A percentile compares a stretch with the other conserved stretches of the same genome.
Evolutionary conservation across 2,888 invertebrate genomes (phyloP).

Genomic region (Eupithecia abbreviata): DNA sequence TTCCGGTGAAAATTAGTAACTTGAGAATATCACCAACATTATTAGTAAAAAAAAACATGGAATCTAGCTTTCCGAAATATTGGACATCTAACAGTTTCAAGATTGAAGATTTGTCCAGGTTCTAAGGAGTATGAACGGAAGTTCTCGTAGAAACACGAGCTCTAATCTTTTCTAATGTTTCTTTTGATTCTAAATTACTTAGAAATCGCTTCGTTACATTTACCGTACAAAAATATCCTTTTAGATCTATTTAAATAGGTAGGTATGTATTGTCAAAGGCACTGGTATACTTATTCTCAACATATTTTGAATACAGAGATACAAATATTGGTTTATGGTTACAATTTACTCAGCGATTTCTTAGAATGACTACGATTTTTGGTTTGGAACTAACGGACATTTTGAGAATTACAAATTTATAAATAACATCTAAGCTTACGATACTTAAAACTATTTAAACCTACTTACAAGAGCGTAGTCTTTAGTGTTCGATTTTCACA

Average conservation of each 20-base stretch:
- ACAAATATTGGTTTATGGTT: conserved; percentile 44
- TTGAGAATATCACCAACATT: conserved; percentile 2
- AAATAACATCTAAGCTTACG: conserved; percentile 80
- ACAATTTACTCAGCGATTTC: conserved; percentile 65
- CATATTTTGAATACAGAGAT: conserved; percentile 59
- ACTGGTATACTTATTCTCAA: conserved; percentile 74
- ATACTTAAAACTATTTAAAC: conserved; percentile 73
- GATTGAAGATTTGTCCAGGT: conserved; percentile 46
- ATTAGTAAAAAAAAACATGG: conserved; percentile 17
- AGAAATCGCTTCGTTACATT: conserved; percentile 65
- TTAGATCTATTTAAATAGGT: conserved; percentile 74
- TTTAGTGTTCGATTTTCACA: conserved; percentile 80
- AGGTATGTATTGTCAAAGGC: conserved; percentile 83
- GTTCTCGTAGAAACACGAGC: conserved; percentile 12
- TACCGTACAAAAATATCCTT: conserved; percentile 81
- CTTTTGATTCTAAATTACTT: conserved; percentile 43
- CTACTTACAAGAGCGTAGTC: conserved; percentile 78
- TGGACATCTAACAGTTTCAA: conserved; percentile 67
- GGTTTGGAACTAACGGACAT: conserved; percentile 73
- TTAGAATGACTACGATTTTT: conserved; percentile 70
- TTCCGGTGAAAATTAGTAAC: conserved; percentile 10
- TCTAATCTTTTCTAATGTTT: conserved; percentile 29
- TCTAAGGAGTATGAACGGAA: conserved; percentile 9
- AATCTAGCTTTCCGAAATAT: conserved; percentile 63
- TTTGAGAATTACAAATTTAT: conserved; percentile 79